phyloP scores from a whole-genome alignment of 2,888 invertebrate species.

The Zhengitettix transpicula region DNA sequence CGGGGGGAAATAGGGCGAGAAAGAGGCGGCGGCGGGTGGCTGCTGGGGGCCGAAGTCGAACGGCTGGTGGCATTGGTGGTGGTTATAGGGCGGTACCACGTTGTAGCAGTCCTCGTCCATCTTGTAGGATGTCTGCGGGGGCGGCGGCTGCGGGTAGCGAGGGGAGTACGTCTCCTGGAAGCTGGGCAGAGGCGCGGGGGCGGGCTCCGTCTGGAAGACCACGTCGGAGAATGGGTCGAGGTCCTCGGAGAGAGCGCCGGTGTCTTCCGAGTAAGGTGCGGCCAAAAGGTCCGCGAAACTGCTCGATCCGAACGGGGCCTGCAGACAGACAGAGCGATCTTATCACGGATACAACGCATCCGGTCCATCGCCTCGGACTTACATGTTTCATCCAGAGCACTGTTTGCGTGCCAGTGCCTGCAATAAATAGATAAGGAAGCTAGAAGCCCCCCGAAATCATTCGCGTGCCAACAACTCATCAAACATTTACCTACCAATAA shows the following conservation, averaged over 20 bases:
- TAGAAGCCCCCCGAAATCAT: too few species aligned
- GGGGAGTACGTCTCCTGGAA: conserved; percentile 79
- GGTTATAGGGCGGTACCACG: conserved; percentile 22
- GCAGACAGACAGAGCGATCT: conserved; percentile 22
- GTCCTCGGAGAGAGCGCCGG: conserved; percentile 52
- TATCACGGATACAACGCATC: background rate
- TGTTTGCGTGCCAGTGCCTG: too few species aligned
- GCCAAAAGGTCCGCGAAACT: conserved; percentile 63
- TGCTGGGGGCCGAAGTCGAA: conserved; percentile 42
- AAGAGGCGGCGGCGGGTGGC: conserved; percentile 38
- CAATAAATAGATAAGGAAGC: too few species aligned
- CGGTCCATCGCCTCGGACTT: too few species aligned
- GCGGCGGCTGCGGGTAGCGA: conserved; percentile 23
- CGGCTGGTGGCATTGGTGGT: conserved; percentile 21
- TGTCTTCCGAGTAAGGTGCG: conserved; percentile 55
- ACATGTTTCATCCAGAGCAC: too few species aligned
- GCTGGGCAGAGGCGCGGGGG: conserved; percentile 56
- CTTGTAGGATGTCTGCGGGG: conserved; percentile 37
- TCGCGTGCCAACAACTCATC: too few species aligned
- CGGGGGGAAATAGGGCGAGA: conserved; percentile 25
- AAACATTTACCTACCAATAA: too few species aligned
- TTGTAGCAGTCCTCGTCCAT: conserved; percentile 79
- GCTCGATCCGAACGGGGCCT: conserved; percentile 61
- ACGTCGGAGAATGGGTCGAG: conserved; percentile 60
- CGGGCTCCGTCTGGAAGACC: conserved; percentile 24